These are phyloP conservation scores for Oncorhynchus keta DNA, from an alignment of 2,113 vertebrate species.

Conservation along the genomic window DNA sequence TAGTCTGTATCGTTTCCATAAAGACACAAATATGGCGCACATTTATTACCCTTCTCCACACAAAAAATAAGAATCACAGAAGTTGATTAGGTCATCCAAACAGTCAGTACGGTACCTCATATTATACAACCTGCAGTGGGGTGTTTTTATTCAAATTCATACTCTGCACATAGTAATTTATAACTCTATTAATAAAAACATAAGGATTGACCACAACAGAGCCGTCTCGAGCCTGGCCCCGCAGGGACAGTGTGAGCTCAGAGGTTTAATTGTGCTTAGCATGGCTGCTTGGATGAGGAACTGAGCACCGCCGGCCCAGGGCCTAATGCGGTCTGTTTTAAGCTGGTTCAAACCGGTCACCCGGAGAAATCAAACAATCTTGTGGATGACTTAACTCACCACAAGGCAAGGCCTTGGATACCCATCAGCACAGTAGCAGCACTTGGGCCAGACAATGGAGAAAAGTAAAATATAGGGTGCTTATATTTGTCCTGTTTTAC, in stretches of 20 bases:
- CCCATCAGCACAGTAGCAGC: slow-evolving; percentile 9
- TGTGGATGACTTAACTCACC: slow-evolving; percentile 35
- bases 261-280: slow-evolving; percentile 46
- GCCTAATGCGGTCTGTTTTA: slow-evolving; percentile 28
- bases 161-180: neutral
- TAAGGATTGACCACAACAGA: slow-evolving; percentile 1
- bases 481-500: no score
- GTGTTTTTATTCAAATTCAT: neutral
- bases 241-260: slow-evolving; percentile 35
- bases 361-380: slow-evolving; percentile 37
- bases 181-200: slow-evolving; percentile 3
- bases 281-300: slow-evolving; percentile 39
- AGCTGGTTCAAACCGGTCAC: slow-evolving; percentile 62
- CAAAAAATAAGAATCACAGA: neutral
- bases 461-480: no score
- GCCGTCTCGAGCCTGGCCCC: slow-evolving; percentile 23
- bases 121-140: neutral
- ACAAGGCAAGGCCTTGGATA: slow-evolving; percentile 28
- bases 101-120: neutral
- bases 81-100: neutral
- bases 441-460: slow-evolving; percentile 19
- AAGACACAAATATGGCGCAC: neutral
- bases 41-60: neutral
- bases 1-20: neutral
- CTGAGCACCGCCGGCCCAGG: slow-evolving; percentile 17